phyloP scores from a whole-genome alignment of 1,140 invertebrate genomes.

The Platyscapa corneri region DNA sequence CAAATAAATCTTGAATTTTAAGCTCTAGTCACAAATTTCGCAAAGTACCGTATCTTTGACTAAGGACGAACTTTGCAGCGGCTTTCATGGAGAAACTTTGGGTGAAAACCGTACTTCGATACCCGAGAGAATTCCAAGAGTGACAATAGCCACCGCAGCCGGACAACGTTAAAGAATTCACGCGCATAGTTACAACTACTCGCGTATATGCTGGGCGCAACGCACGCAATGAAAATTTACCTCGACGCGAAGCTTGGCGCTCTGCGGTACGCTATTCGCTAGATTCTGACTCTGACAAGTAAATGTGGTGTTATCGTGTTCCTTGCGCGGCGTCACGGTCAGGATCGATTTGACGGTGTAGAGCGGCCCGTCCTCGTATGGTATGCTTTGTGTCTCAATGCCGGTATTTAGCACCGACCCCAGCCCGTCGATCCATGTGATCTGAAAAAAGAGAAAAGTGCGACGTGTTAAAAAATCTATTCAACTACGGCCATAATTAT shows the following conservation, averaged over 20 bases:
- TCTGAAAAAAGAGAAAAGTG: constrained; percentile 75
- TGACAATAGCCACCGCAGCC: not conserved
- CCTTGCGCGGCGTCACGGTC: constrained; percentile 87
- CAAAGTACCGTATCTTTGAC: not conserved
- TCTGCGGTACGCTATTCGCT: constrained; percentile 86
- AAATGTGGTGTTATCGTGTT: constrained; percentile 92
- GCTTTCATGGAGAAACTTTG: not conserved
- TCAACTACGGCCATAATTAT: not conserved
- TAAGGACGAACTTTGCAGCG: not conserved
- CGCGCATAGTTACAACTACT: not conserved
- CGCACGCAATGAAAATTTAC: constrained; percentile 70
- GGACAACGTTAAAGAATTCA: not conserved
- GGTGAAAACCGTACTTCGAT: not conserved
- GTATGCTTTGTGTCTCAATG: constrained; percentile 83
- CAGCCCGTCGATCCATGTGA: constrained; percentile 93
- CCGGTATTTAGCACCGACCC: constrained; percentile 86
- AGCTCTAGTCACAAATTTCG: not conserved
- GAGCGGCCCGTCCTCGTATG: constrained; percentile 85
- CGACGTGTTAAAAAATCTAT: not conserved
- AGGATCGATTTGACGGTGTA: constrained; percentile 90
- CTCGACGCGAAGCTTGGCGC: constrained; percentile 85
- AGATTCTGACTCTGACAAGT: constrained; percentile 93
- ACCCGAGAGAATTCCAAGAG: not conserved
- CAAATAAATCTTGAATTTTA: not conserved
- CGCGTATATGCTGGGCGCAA: not conserved